These are phyloP conservation scores for Quiscalus mexicanus DNA, from an alignment of 2,113 vertebrate genomes.

Conservation along the genomic window DNA sequence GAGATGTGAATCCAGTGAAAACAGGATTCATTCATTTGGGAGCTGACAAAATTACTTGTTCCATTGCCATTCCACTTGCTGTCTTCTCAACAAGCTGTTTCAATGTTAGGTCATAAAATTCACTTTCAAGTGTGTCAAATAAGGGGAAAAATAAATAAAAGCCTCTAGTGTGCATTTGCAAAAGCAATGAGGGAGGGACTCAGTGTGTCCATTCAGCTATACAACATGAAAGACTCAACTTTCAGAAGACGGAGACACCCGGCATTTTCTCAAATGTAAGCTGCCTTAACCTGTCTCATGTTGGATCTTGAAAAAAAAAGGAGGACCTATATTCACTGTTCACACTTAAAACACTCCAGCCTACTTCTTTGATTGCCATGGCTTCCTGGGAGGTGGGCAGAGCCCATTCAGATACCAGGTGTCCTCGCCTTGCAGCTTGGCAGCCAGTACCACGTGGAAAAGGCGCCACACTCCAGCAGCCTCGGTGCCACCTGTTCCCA, in stretches of 20 bases:
- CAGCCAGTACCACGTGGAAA: not conserved
- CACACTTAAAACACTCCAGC: not conserved
- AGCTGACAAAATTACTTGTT: constrained; percentile 41
- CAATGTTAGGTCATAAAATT: not conserved
- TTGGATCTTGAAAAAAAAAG: not conserved
- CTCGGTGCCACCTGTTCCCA: not conserved
- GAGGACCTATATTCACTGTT: not conserved
- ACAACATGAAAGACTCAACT: not conserved
- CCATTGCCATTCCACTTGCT: not conserved
- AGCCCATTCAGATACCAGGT: constrained; percentile 14
- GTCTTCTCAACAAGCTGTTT: constrained; percentile 35
- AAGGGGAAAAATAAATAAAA: not conserved
- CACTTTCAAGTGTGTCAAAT: not conserved
- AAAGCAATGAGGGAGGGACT: not conserved
- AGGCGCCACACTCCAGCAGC: not conserved
- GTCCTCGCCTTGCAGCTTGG: not conserved
- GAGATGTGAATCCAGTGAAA: constrained; percentile 22
- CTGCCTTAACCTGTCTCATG: not conserved
- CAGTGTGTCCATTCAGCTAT: not conserved
- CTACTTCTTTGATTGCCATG: not conserved
- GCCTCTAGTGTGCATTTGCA: not conserved
- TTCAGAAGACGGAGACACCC: not conserved
- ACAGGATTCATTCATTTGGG: constrained; percentile 36
- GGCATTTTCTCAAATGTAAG: not conserved
- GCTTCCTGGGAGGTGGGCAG: not conserved